Base-by-base conservation (phyloP, 2,113 vertebrate genomes). In the Clarias magur region DNA sequence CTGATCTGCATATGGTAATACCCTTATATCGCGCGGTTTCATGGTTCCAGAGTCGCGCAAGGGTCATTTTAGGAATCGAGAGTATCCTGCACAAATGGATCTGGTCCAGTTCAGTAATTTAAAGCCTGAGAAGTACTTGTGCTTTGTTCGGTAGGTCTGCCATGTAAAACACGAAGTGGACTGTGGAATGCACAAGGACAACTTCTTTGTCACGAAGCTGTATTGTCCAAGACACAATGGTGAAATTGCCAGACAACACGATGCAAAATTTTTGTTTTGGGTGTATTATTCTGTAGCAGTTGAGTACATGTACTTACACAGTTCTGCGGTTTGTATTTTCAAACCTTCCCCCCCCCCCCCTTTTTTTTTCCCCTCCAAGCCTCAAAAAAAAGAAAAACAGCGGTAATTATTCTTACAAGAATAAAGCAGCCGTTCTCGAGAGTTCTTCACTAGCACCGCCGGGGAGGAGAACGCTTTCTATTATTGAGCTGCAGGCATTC, bases 401-500 rank as follows among this genome's bases (percentile, higher is more conserved):
- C 54, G n/a, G 60, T 83, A 85, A 88, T 86, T 57, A 86, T 86
- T 72, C 63, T 72, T 60, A 19, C 0, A 6, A n/a, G 83, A 89
- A 86, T 72, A 76, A 89, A 81, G 78, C 68, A n/a, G 78, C 59
- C 38, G 73, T 75, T 21, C 84, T 80, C 30, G 73, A 84, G 84
- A 81, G 57, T 88, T 82, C 62, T 83, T 85, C 82, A 68, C 48
- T 56, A 76, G 87, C 53, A 70, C 84, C 85, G 34, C 54, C 42
- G 83, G 78, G 78, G 87, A 91, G 87, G 80, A 60, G 88, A 88
- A 82, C 38, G 70, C 88, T 87, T 86, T 90, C 53, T 79, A 80
- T 92, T 93, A 90, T 92, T 91, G 91, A 89, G 83, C 85, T 80
- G 89, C 88, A 88, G 17, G 76, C 68, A 70, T 88, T 89, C 91